phyloP scores from a whole-genome alignment of 2,113 vertebrate species.

The Cyanoderma ruficeps region DNA sequence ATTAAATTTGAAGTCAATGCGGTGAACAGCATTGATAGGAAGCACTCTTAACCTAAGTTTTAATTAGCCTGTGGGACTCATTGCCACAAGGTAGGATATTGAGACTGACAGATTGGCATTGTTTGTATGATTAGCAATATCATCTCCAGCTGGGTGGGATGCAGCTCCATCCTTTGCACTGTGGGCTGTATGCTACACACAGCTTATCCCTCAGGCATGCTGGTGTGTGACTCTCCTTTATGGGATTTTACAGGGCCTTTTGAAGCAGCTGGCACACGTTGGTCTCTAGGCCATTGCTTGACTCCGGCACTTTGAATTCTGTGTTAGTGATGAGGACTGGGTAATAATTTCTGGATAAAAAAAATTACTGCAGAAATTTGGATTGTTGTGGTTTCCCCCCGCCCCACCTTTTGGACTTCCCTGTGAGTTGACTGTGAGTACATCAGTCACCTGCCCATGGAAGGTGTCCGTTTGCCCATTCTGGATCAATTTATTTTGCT shows the following conservation, averaged over 20 bases:
- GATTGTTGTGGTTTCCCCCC: not conserved
- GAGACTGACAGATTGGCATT: not conserved
- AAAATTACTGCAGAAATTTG: not conserved
- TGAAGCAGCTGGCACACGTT: slow-evolving; percentile 3
- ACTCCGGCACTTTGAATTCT: not conserved
- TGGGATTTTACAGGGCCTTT: slow-evolving; percentile 6
- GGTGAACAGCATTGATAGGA: slow-evolving; percentile 33
- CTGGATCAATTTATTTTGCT: not conserved
- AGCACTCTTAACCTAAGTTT: slow-evolving; percentile 46
- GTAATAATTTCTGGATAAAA: not conserved
- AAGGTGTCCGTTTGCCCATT: not conserved
- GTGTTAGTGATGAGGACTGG: not conserved
- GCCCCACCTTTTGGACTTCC: not conserved
- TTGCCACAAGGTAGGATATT: slow-evolving; percentile 21
- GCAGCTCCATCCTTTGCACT: not conserved
- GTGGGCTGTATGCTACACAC: not conserved
- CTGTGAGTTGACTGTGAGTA: not conserved
- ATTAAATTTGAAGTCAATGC: slow-evolving; percentile 34
- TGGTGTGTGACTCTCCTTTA: not conserved
- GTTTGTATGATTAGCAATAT: not conserved
- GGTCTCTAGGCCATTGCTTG: slow-evolving; percentile 1
- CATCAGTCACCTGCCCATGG: not conserved
- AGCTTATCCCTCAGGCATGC: not conserved
- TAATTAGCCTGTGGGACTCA: slow-evolving; percentile 22
- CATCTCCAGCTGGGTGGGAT: not conserved